Evolutionary conservation across 2,888 invertebrate species (phyloP), one percentile per base, ranked within the genome.

Genomic region (Pteria penguin): DNA sequence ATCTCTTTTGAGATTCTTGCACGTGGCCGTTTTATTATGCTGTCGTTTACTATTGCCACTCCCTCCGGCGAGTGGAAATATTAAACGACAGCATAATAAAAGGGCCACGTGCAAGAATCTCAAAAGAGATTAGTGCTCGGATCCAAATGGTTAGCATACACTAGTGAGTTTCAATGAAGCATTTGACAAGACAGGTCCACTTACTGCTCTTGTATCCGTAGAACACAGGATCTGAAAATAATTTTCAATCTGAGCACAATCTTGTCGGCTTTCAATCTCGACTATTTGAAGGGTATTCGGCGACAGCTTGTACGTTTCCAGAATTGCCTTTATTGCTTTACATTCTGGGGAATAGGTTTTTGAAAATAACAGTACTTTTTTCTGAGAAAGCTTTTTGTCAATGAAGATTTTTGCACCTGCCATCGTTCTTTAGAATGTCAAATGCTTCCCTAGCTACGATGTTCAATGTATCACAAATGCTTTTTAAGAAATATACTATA

Each of bases 161-260:
- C n/a, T n/a, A n/a, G n/a, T n/a, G n/a, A n/a, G n/a, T n/a, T n/a
- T n/a, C n/a, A n/a, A n/a, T n/a, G n/a, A n/a, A n/a, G n/a, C n/a
- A n/a, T n/a, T n/a, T n/a, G n/a, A n/a, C n/a, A n/a, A n/a, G n/a
- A n/a, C n/a, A n/a, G n/a, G 60, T 52, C 52, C 24, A 74, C 84
- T 72, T 81, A 91, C 91, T 84, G 86, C 84, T 79, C 91, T 81
- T 18, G 84, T 78, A 72, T 91, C 89, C 26, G 89, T 87, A 18
- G 89, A 79, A 79, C 91, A 90, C 26, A 91, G 71, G 62, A 88
- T 84, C 79, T 90, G 89, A 78, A 92, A 89, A 79, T 92, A 91
- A 67, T 90, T 89, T 82, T 92, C 91, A 31, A 92, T 90, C 75
- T 91, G 89, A 1, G 84, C 83, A 63, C 89, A 89, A 73, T 92